phyloP scores from a whole-genome alignment of 1,140 invertebrate genomes.

The Metopolophium dirhodum region DNA sequence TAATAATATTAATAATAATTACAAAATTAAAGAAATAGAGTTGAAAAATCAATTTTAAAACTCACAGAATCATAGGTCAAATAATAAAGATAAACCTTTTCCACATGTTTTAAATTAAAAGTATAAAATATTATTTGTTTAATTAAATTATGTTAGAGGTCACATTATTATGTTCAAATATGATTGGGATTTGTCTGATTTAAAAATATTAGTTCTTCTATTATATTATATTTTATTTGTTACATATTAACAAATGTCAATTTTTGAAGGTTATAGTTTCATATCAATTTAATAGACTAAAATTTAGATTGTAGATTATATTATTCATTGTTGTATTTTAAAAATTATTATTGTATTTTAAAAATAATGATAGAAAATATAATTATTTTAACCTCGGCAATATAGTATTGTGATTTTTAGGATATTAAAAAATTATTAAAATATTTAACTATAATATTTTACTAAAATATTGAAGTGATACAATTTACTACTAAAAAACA shows the following conservation, averaged over 20 bases:
- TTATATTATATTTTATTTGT: constrained; percentile 57
- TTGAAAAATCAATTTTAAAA: constrained; percentile 22
- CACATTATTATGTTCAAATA: constrained; percentile 33
- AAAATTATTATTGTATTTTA: not conserved
- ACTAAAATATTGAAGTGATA: not conserved
- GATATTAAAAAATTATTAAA: too few species aligned
- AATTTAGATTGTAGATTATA: not conserved
- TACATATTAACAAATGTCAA: not conserved
- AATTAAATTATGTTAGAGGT: constrained; percentile 41
- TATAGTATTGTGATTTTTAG: not conserved
- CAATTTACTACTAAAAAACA: not conserved
- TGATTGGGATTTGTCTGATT: constrained; percentile 34
- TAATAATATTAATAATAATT: not conserved
- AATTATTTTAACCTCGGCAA: not conserved
- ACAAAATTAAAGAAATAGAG: not conserved
- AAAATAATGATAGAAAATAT: not conserved
- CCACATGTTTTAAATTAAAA: not conserved
- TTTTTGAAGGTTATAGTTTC: constrained; percentile 29
- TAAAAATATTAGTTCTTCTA: constrained; percentile 36
- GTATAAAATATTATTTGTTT: constrained; percentile 18
- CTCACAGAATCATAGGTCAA: constrained; percentile 25
- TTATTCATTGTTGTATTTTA: not conserved
- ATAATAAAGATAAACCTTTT: constrained; percentile 19
- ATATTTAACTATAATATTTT: too few species aligned
- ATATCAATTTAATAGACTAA: not conserved